Evolutionary conservation across 2,113 vertebrate genomes (phyloP).

Genomic region (Jaculus jaculus): DNA sequence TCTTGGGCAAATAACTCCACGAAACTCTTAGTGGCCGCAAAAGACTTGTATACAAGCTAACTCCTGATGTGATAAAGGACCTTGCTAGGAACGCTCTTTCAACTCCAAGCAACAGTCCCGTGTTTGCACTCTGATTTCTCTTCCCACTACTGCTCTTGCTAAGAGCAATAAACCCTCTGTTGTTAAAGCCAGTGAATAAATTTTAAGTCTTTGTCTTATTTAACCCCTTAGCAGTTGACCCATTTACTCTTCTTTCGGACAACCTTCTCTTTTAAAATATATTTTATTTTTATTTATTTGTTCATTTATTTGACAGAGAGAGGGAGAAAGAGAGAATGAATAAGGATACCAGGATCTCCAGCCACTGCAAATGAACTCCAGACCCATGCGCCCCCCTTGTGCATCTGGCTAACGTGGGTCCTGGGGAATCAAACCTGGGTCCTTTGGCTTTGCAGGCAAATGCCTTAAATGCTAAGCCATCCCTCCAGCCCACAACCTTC

Average conservation of each 20-base stretch:
- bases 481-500: no score
- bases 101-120: neutral
- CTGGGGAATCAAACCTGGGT: no score
- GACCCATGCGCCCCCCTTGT: no score
- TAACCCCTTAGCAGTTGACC: constrained; percentile 3
- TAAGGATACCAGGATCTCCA: no score
- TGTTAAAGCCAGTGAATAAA: neutral
- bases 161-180: neutral
- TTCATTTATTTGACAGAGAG: no score
- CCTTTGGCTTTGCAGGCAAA: no score
- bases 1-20: neutral
- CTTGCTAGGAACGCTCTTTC: neutral
- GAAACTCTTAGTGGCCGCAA: neutral
- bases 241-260: neutral
- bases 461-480: no score
- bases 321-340: no score
- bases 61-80: neutral
- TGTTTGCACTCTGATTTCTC: neutral
- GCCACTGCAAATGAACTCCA: no score
- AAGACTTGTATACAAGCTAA: neutral
- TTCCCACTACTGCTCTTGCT: neutral
- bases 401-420: no score
- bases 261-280: neutral
- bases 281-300: no score
- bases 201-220: constrained; percentile 14